A percentile compares a stretch with the other conserved stretches of the same genome.
Evolutionary conservation across 2,888 invertebrate genomes (phyloP).

Genomic region (Cybosia mesomella): DNA sequence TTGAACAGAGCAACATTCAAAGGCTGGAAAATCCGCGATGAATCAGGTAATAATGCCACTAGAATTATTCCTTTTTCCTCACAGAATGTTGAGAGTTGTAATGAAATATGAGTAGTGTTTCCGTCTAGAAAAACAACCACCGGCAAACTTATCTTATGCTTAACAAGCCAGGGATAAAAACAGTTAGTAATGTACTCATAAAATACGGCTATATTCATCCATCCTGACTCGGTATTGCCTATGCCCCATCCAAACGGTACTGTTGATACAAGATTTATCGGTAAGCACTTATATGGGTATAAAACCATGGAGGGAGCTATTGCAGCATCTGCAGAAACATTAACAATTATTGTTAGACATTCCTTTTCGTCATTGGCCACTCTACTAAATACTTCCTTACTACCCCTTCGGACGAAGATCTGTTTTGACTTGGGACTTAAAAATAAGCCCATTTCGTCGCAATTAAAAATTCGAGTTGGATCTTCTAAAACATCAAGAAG

Average conservation of each 20-base stretch:
- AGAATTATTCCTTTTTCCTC: conserved; percentile 40
- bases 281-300: not conserved
- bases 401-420: not conserved
- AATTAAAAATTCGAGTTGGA: not conserved
- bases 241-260: not conserved
- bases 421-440: not conserved
- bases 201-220: conserved; percentile 34
- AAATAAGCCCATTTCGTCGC: not conserved
- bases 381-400: not conserved
- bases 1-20: conserved; percentile 55
- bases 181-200: conserved; percentile 25
- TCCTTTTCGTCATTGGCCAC: not conserved
- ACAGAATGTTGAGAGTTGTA: conserved; percentile 40
- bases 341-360: not conserved
- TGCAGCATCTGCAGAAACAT: not conserved
- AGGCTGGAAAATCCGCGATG: conserved; percentile 26
- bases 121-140: conserved; percentile 53
- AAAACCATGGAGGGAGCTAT: not conserved
- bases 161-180: conserved; percentile 26
- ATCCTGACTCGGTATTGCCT: conserved; percentile 29
- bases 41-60: conserved; percentile 45
- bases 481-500: not conserved
- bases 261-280: not conserved
- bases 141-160: conserved; percentile 34
- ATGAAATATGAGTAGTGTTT: conserved; percentile 46